Conservation (phyloP, 2,113 vertebrate genomes). For the Mus spicilegus region DNA sequence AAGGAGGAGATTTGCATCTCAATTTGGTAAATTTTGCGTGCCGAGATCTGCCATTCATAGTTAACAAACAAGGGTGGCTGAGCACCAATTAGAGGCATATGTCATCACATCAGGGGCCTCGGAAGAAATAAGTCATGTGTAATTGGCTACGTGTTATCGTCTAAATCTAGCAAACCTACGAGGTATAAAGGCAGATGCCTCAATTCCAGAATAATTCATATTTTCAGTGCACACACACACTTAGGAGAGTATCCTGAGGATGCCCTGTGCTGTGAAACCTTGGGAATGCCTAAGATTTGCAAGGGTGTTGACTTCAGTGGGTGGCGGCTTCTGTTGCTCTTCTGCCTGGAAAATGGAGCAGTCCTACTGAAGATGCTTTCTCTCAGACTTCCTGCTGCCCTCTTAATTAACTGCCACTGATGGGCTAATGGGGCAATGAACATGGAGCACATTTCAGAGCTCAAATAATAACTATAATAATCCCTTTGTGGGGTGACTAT, state of each 20-base stretch:
- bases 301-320: background rate
- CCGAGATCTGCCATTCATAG: constrained; percentile 49
- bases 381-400: background rate
- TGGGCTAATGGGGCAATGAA: background rate
- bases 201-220: background rate
- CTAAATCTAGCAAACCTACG: background rate
- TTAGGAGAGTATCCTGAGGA: background rate
- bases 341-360: background rate
- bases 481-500: background rate
- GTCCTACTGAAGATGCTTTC: background rate
- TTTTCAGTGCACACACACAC: background rate
- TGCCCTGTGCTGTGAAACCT: background rate
- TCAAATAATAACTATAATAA: background rate
- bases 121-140: constrained; percentile 54
- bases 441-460: background rate
- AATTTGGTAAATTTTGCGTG: constrained; percentile 8
- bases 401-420: background rate
- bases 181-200: background rate
- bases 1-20: constrained; percentile 60
- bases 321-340: background rate
- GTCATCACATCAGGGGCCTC: background rate
- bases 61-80: constrained; percentile 36
- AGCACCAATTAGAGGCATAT: background rate
- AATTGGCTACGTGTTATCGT: constrained; percentile 9
- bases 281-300: background rate